Evolutionary conservation across 2,113 vertebrate species (phyloP).

Genomic region (Irena cyanogastra): DNA sequence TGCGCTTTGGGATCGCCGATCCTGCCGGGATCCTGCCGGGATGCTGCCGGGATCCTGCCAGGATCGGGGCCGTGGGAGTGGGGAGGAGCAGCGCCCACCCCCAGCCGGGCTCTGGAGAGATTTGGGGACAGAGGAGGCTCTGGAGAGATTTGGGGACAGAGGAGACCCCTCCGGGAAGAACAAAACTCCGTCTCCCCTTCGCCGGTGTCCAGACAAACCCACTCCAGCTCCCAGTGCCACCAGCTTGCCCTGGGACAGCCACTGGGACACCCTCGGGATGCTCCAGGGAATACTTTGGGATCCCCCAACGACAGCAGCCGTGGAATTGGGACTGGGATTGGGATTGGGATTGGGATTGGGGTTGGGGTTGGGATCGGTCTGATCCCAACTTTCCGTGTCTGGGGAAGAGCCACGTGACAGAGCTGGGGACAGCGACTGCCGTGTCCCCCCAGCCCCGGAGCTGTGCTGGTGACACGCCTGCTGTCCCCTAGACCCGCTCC

Average conservation of each 20-base stretch:
- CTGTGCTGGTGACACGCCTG: accelerated
- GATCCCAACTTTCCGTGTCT: accelerated
- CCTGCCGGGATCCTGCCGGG: not conserved
- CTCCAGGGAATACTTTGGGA: not conserved
- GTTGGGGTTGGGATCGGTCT: accelerated
- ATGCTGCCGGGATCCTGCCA: too few species aligned
- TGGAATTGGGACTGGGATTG: not conserved
- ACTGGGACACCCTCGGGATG: not conserved
- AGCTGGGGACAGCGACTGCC: accelerated
- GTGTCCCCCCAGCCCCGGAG: accelerated
- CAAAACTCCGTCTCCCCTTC: not conserved
- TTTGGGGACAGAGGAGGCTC: not conserved
- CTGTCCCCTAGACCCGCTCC: not conserved
- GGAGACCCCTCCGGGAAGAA: not conserved
- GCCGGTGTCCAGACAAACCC: accelerated
- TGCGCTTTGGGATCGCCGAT: accelerated
- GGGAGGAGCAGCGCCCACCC: accelerated
- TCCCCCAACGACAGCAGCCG: too few species aligned
- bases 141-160: not conserved
- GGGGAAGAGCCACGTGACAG: accelerated
- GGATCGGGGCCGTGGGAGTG: accelerated
- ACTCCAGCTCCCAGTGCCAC: not conserved
- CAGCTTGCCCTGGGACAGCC: not conserved
- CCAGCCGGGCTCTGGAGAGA: accelerated
- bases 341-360: not conserved